Evolutionary conservation across 2,888 invertebrate genomes (phyloP), one percentile per base, ranked within the genome.

Genomic region (Dinocampus coccinellae): DNA sequence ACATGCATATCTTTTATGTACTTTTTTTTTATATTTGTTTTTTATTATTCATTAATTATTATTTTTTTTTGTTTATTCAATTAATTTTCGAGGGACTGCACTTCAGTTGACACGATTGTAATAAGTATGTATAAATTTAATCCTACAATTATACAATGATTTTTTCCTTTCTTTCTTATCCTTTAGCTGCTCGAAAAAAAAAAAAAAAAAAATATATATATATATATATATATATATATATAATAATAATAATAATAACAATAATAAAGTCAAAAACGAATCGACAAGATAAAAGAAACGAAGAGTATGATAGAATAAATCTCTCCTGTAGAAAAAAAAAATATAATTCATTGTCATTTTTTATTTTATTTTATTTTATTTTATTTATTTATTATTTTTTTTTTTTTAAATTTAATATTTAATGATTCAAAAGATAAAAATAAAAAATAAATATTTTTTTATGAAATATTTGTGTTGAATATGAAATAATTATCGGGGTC

Each of bases 91-190:
- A 47, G 36, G 20, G 53, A 75, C 71, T 81, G 83, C 81, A 80
- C 78, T 80, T 81, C 79, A 84, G 79, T 77, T 83, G 82, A 84
- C 84, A 83, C 83, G 78, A 81, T 78, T 42, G 77, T 82, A 78
- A 76, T 76, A 75, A 75, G 77, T 81, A 81, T 83, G 82, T 85
- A 84, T 84, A 85, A 84, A 84, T 81, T 83, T 83, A 83, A 85
- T 82, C 81, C 80, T 82, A 83, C 81, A 79, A 76, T 79, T 78
- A 80, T 81, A 67, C 47, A 78, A 80, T 83, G 82, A 81, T 80
- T 67, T 60, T 52, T 33, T 82, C 81, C 74, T 61, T n/a, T n/a
- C n/a, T n/a, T n/a, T n/a, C 16, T 29, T 42, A n/a, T 36, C 11
- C 39, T 9, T 58, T 62, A 39, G 33, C 3, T 60, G 26, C 10